Base-by-base conservation (phyloP, 2,888 invertebrate species). In the Gortyna flavago region DNA sequence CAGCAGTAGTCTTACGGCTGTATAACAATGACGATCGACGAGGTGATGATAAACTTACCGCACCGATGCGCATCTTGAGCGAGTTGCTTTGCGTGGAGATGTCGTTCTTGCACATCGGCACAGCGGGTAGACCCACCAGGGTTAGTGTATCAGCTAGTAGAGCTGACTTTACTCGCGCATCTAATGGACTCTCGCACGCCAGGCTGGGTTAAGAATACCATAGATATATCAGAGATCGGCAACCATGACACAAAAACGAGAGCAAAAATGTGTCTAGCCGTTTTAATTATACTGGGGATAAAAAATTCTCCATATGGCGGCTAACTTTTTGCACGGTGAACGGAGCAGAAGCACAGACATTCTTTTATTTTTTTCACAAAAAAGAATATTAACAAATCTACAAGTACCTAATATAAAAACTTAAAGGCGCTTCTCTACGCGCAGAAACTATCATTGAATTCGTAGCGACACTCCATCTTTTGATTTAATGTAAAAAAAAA, bases 151-250 rank as follows among this genome's bases (percentile, higher is more conserved):
- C 99, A 4, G 99, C 98, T 88, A 99, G 96, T 93, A 99, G 97
- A 6, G 99, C 98, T 0, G 99, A 98, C 95, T 99, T 99, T 25
- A 99, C 97, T 90, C 99, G 98, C 65, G 99, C 98, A 95, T 99
- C 99, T 83, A 99, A 95, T 0, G 99, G 99, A 86, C 99, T 98
- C 94, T 99, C 99, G 93, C 99, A 99, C 86, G 98, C 98, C 88
- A 99, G 94, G 77, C 97, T 62, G 25, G 35, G 54, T 57, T n/a
- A 25, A 25, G 54, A n/a, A 57, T 11, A 57, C n/a, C 54, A n/a
- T 54, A n/a, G n/a, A 54, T 54, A n/a, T 11, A 54, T 25, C 9
- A 54, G n/a, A 54, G 11, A 54, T 11, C 9, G 8, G 54, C 3
- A 54, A 25, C 0, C 25, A 54, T 54, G 54, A 25, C 54, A 51